Conservation (phyloP, 2,113 vertebrate genomes). For the Phocoena sinus region DNA sequence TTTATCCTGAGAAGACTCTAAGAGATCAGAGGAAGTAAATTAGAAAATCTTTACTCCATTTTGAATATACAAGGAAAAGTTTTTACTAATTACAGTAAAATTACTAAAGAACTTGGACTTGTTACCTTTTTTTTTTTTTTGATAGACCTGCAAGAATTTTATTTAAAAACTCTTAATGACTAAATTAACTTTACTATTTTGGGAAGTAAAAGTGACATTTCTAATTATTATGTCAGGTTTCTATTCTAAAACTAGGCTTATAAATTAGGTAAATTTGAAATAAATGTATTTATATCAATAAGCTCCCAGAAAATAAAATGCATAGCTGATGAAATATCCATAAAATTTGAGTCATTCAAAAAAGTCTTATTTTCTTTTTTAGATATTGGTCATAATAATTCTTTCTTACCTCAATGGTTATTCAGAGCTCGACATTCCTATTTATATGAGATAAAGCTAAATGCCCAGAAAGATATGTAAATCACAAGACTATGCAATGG, state of each 20-base stretch:
- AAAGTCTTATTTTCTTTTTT: neutral
- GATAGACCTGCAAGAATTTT: no score
- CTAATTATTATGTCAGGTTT: neutral
- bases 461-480: neutral
- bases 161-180: neutral
- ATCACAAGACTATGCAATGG: neutral
- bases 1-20: neutral
- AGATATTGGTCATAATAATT: neutral
- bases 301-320: neutral
- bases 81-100: neutral
- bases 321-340: neutral
- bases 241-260: neutral
- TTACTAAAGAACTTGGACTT: neutral
- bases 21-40: neutral
- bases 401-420: neutral
- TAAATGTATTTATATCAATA: neutral
- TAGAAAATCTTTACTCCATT: conserved; percentile 5
- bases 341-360: neutral
- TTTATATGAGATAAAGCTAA: neutral
- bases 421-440: neutral
- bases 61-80: neutral
- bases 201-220: conserved; percentile 4
- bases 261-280: neutral
- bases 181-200: neutral
- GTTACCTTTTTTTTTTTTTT: neutral